Evolutionary conservation across 2,113 vertebrate genomes (phyloP).

Genomic region (Tyrannus savana): DNA sequence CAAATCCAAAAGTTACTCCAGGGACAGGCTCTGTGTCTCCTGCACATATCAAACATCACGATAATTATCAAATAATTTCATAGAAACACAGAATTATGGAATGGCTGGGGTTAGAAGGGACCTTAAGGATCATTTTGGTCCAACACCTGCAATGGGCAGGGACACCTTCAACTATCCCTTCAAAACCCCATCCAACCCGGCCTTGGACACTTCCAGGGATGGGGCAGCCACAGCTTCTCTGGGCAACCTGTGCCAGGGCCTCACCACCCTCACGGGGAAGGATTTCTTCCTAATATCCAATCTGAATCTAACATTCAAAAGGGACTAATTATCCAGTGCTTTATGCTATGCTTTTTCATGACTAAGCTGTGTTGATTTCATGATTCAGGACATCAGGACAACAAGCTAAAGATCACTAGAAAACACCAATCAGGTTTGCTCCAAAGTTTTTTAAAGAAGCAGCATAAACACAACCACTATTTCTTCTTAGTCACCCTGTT

Average conservation of each 20-base stretch:
- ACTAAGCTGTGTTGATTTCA: background rate
- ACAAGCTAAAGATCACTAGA: background rate
- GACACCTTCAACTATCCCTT: background rate
- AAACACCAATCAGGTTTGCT: background rate
- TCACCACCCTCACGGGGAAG: background rate
- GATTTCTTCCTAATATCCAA: background rate
- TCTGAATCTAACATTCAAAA: background rate
- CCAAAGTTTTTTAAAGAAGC: background rate
- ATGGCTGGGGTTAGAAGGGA: background rate
- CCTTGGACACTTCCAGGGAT: background rate
- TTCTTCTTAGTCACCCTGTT: background rate
- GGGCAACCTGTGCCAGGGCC: background rate
- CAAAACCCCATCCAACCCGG: background rate
- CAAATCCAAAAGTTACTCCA: background rate
- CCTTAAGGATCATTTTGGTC: background rate
- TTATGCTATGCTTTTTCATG: background rate
- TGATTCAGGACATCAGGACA: background rate
- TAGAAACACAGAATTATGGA: background rate
- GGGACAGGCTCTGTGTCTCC: background rate
- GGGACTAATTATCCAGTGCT: background rate
- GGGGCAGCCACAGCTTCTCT: background rate
- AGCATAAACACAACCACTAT: background rate
- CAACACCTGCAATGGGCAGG: background rate
- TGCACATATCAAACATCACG: background rate
- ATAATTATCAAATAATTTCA: background rate